Conservation (phyloP, 1,140 invertebrate genomes). For the Oreohelix idahoensis region DNA sequence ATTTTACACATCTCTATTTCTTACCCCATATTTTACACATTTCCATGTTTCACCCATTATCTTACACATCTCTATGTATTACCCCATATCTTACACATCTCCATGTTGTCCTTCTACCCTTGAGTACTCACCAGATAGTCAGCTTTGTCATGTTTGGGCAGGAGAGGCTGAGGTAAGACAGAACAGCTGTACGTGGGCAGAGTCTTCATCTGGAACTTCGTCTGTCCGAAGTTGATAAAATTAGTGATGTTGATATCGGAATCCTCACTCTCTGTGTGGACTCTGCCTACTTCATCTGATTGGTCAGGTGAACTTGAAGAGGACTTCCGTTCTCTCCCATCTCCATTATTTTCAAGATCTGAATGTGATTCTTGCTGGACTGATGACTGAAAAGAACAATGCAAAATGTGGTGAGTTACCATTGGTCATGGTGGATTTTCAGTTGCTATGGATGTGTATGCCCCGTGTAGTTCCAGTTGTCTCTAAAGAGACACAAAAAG, state of each 20-base stretch:
- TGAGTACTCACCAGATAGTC: conserved; percentile 57
- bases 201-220: conserved; percentile 53
- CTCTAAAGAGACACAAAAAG: neutral
- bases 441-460: neutral
- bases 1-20: too few relatives aligned
- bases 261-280: conserved; percentile 20
- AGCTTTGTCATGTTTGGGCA: conserved; percentile 55
- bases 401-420: too few relatives aligned
- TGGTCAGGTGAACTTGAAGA: neutral
- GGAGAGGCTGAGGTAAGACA: conserved; percentile 53
- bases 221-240: conserved; percentile 57
- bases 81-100: too few relatives aligned
- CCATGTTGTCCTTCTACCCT: too few relatives aligned
- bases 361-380: neutral
- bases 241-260: conserved; percentile 34
- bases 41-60: too few relatives aligned
- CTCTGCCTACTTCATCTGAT: neutral
- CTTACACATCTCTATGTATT: too few relatives aligned
- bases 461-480: neutral
- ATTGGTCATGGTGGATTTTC: neutral
- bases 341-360: neutral
- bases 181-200: conserved; percentile 56
- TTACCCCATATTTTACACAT: too few relatives aligned
- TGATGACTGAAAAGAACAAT: neutral
- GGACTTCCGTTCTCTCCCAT: neutral